These are phyloP conservation scores for Candoia aspera DNA, from an alignment of 2,113 vertebrate species.

Conservation along the genomic window DNA sequence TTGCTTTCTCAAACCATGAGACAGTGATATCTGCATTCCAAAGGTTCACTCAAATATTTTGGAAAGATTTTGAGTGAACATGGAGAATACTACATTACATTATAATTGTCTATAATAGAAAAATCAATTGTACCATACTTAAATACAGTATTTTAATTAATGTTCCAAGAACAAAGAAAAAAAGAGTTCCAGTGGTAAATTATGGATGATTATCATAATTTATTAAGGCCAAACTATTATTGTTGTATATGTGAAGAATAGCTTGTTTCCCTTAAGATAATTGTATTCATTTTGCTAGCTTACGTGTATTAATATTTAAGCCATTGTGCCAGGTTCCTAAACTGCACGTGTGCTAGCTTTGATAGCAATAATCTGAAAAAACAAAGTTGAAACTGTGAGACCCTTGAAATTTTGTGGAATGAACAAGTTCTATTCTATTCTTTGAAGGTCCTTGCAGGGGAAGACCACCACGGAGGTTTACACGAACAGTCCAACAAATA, in stretches of 20 bases:
- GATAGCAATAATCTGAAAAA: neutral
- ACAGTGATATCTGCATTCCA: neutral
- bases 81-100: neutral
- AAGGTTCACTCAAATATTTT: neutral
- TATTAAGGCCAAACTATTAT: slow-evolving; percentile 14
- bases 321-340: neutral
- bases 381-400: neutral
- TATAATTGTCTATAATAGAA: neutral
- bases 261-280: neutral
- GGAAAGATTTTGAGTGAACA: slow-evolving; percentile 13
- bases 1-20: neutral
- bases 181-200: neutral
- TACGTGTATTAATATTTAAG: neutral
- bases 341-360: neutral
- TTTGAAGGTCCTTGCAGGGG: too few relatives aligned
- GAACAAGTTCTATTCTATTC: neutral
- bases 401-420: neutral
- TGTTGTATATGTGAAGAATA: neutral
- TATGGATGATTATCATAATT: neutral
- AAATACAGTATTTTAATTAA: neutral
- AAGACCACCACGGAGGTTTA: neutral
- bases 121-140: neutral
- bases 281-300: neutral
- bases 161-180: neutral
- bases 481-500: too few relatives aligned